These are phyloP conservation scores for Setophaga coronata DNA, from an alignment of 2,113 vertebrate species.

Conservation along the genomic window DNA sequence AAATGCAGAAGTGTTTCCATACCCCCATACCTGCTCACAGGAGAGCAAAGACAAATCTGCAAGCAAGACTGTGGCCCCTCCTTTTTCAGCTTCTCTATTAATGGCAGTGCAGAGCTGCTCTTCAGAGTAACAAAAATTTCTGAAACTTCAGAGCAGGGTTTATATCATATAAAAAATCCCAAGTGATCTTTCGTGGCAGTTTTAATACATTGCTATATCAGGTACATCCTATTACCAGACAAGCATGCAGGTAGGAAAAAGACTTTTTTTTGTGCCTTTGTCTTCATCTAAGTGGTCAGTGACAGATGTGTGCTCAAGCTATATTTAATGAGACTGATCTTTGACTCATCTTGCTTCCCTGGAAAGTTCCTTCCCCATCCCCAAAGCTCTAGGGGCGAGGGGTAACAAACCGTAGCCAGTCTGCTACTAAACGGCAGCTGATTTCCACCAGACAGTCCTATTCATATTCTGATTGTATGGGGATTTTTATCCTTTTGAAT, in stretches of 20 bases:
- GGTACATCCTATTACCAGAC: not conserved
- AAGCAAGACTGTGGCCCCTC: accelerated
- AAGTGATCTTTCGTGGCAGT: not conserved
- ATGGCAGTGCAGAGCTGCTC: not conserved
- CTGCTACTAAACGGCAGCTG: not conserved
- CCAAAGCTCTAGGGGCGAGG: not conserved
- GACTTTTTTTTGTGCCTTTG: not conserved
- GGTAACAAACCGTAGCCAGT: not conserved
- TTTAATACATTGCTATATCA: not conserved
- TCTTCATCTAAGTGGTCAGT: not conserved
- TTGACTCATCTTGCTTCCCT: not conserved
- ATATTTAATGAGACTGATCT: not conserved
- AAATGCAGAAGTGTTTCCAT: not conserved
- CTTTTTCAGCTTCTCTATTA: not conserved
- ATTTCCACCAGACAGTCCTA: not conserved
- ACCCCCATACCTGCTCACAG: not conserved
- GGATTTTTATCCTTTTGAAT: not conserved
- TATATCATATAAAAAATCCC: not conserved
- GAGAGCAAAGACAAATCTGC: not conserved
- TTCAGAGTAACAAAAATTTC: not conserved
- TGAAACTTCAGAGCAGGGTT: not conserved
- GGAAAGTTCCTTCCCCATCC: not conserved
- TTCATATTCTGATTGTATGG: not conserved
- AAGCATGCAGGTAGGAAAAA: not conserved
- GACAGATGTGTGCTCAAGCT: not conserved